Percentiles rank a stretch among this genome's conserved stretches.
phyloP scores from a whole-genome alignment of 2,113 vertebrate species.

The Hypomesus transpacificus region DNA sequence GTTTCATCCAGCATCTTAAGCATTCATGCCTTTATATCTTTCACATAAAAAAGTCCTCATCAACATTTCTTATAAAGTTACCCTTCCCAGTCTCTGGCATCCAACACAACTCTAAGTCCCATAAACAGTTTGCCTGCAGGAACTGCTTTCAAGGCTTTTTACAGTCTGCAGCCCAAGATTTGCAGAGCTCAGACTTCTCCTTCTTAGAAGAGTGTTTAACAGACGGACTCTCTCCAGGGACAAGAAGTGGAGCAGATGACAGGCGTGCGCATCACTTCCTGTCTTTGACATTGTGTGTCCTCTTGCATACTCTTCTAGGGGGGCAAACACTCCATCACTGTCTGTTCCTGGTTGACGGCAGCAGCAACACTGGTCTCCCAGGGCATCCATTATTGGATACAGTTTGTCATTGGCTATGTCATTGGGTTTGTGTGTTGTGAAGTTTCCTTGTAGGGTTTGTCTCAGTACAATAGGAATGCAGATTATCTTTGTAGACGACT shows the following conservation, averaged over 20 bases:
- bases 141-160: slow-evolving; percentile 46
- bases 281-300: slow-evolving; percentile 44
- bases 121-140: slow-evolving; percentile 19
- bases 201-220: slow-evolving; percentile 58
- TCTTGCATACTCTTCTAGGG: slow-evolving; percentile 46
- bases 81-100: not conserved
- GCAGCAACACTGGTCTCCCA: not conserved
- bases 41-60: too few species aligned
- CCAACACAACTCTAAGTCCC: not conserved
- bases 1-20: not conserved
- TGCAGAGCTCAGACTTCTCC: slow-evolving; percentile 11
- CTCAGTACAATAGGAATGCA: too few species aligned
- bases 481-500: too few species aligned
- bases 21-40: too few species aligned
- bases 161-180: slow-evolving; percentile 43
- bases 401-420: too few species aligned
- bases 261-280: slow-evolving; percentile 56
- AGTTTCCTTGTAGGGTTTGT: too few species aligned
- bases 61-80: not conserved
- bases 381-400: too few species aligned
- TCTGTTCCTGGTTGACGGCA: slow-evolving; percentile 32
- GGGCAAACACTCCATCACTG: slow-evolving; percentile 45
- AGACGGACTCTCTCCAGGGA: slow-evolving; percentile 47
- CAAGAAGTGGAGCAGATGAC: slow-evolving; percentile 51
- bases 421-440: too few species aligned